Percentiles rank a stretch among this genome's conserved stretches.
phyloP scores from a whole-genome alignment of 2,113 vertebrate genomes.

The Lasiurus borealis region DNA sequence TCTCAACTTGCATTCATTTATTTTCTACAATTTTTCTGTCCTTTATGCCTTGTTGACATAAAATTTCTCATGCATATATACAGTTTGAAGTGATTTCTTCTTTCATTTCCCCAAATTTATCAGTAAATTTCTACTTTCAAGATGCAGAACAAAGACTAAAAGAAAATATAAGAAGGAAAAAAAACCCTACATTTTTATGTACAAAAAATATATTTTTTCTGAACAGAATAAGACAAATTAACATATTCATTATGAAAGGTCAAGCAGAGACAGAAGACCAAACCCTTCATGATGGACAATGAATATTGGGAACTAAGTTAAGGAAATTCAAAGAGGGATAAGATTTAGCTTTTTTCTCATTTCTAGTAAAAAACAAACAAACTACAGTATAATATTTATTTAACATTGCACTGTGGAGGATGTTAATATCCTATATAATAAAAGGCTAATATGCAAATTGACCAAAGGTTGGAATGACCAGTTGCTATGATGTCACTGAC shows the following conservation, averaged over 20 bases:
- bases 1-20: not conserved
- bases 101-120: not conserved
- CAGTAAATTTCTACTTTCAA: slow-evolving; percentile 22
- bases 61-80: not conserved
- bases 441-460: no score
- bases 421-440: not conserved
- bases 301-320: not conserved
- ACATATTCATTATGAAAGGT: not conserved
- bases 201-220: not conserved
- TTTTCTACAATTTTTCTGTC: slow-evolving; percentile 37
- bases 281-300: not conserved
- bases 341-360: not conserved
- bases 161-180: slow-evolving; percentile 8
- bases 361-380: not conserved
- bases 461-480: no score
- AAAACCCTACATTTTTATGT: not conserved
- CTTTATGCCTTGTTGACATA: not conserved
- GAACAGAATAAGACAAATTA: not conserved
- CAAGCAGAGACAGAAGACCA: not conserved
- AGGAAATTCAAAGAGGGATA: slow-evolving; percentile 2
- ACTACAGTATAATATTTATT: slow-evolving; percentile 8
- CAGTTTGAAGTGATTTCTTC: not conserved
- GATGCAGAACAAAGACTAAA: not conserved
- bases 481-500: no score
- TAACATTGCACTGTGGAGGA: not conserved